Evolutionary conservation across 2,888 invertebrate genomes (phyloP).

Genomic region (Xestia c-nigrum): DNA sequence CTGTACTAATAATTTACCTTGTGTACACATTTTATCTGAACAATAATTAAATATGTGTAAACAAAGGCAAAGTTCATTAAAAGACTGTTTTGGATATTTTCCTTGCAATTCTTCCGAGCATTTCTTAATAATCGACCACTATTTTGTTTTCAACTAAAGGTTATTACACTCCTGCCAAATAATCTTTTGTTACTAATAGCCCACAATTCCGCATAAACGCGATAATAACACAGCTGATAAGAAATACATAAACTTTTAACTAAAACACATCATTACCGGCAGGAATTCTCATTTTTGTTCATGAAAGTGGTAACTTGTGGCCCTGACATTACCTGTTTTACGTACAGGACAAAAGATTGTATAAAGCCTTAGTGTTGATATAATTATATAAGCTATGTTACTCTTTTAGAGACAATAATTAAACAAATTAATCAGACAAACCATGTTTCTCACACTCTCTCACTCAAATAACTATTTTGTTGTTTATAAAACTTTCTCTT

Average conservation of each 20-base stretch:
- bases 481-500: constrained; percentile 32
- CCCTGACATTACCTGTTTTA: constrained; percentile 7
- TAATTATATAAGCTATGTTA: background rate
- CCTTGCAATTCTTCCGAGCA: background rate
- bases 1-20: constrained; percentile 26
- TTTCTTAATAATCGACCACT: constrained; percentile 26
- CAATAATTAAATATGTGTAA: constrained; percentile 33
- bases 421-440: constrained; percentile 13
- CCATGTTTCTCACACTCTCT: constrained; percentile 30
- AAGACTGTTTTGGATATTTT: constrained; percentile 4
- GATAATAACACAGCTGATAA: constrained; percentile 54
- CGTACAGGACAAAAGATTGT: background rate
- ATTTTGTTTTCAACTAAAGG: constrained; percentile 33
- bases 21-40: constrained; percentile 22
- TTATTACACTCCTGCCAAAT: constrained; percentile 53
- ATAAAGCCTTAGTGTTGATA: background rate
- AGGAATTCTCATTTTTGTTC: constrained; percentile 16
- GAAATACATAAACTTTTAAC: constrained; percentile 35
- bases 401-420: background rate
- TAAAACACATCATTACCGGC: constrained; percentile 11
- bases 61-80: constrained; percentile 33
- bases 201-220: constrained; percentile 23
- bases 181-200: constrained; percentile 49
- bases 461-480: background rate
- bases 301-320: background rate